Percentiles rank a stretch among this genome's conserved stretches.
Evolutionary conservation across 2,888 invertebrate genomes (phyloP).

Genomic region (Ernsta delagoae): DNA sequence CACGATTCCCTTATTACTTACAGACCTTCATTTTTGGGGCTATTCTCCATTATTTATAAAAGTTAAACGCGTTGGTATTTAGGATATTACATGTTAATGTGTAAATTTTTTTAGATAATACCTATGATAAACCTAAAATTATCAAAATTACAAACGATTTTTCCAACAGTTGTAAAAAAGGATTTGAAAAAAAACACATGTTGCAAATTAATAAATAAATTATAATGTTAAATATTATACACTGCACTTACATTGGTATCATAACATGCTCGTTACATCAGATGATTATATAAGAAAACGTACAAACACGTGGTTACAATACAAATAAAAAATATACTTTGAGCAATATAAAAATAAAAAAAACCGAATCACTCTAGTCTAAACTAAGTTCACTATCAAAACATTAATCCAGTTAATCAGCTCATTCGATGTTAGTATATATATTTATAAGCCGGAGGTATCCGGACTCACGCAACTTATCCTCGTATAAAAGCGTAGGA

Average conservation of each 20-base stretch:
- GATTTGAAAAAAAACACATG: conserved; percentile 49
- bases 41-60: too few species aligned
- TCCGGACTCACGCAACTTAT: conserved; percentile 1
- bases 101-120: too few species aligned
- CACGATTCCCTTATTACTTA: too few species aligned
- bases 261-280: conserved; percentile 75
- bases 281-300: conserved; percentile 74
- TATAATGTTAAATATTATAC: conserved; percentile 83
- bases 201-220: conserved; percentile 85
- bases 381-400: conserved; percentile 58
- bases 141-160: too few species aligned
- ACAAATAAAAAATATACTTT: conserved; percentile 68
- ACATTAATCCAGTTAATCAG: conserved; percentile 43
- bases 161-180: not conserved
- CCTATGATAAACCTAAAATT: too few species aligned
- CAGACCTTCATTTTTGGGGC: too few species aligned
- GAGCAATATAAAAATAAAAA: conserved; percentile 84
- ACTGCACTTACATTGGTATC: conserved; percentile 79
- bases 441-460: too few species aligned
- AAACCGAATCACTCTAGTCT: conserved; percentile 76
- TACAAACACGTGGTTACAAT: conserved; percentile 74
- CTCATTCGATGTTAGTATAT: conserved; percentile 5
- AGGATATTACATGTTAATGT: too few species aligned
- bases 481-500: conserved; percentile 59
- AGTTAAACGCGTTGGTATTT: too few species aligned